A percentile compares a stretch with the other conserved stretches of the same genome.
Evolutionary conservation across 2,113 vertebrate species (phyloP).

Genomic region (Dromaius novaehollandiae): DNA sequence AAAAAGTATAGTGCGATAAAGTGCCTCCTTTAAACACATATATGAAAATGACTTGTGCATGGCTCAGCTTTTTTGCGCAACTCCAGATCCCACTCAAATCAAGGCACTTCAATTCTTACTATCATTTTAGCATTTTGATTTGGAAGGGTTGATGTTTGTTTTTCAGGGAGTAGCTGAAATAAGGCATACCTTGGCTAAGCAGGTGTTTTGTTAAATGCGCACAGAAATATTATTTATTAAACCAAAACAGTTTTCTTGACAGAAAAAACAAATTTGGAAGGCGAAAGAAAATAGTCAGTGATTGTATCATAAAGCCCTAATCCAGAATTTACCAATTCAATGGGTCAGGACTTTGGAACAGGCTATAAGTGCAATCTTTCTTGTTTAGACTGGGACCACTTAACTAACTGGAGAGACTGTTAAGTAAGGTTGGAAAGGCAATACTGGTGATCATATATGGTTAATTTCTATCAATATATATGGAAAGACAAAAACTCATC

Average conservation of each 20-base stretch:
- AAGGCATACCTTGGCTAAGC: neutral
- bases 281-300: neutral
- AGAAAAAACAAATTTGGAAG: neutral
- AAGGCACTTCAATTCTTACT: neutral
- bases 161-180: neutral
- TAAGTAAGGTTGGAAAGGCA: neutral
- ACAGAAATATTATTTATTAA: neutral
- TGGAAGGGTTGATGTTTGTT: neutral
- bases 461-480: neutral
- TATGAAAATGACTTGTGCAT: neutral
- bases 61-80: neutral
- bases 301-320: neutral
- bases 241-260: neutral
- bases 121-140: neutral
- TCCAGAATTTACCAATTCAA: neutral
- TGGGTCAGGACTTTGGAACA: neutral
- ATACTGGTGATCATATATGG: rapidly evolving
- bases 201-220: neutral
- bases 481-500: neutral
- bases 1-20: neutral
- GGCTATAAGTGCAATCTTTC: neutral
- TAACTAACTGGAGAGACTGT: neutral
- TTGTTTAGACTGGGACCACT: neutral
- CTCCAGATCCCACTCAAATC: neutral
- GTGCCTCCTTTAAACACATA: neutral